Percentiles rank a stretch among this genome's conserved stretches.
These are phyloP conservation scores for Octopus sinensis DNA, from an alignment of 1,140 invertebrate genomes.

Conservation along the genomic window DNA sequence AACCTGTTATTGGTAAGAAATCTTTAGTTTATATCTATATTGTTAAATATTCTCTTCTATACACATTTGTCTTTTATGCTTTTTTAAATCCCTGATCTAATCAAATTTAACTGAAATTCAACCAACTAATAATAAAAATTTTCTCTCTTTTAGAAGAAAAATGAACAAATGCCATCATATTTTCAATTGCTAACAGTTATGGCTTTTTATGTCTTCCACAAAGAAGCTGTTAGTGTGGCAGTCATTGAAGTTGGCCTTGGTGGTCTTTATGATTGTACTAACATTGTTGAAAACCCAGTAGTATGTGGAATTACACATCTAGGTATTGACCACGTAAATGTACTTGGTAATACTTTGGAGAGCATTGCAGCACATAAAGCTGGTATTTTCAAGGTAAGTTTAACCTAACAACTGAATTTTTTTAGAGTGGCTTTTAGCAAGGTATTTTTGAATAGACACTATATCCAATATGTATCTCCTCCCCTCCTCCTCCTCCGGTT, in stretches of 20 bases:
- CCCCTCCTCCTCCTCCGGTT: not conserved
- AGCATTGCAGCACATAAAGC: constrained; percentile 93
- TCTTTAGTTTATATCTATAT: no score
- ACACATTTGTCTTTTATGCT: no score
- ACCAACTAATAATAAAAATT: no score
- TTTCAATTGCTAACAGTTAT: constrained; percentile 94
- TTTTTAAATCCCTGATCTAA: no score
- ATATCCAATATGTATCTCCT: not conserved
- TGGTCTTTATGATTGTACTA: constrained; percentile 90
- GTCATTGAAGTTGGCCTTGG: constrained; percentile 97
- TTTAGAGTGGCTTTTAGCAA: no score
- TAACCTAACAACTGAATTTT: no score
- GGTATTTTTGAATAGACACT: no score
- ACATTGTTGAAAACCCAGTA: constrained; percentile 68
- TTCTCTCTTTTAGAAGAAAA: constrained; percentile 15
- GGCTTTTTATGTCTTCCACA: constrained; percentile 85
- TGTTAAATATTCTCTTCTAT: no score
- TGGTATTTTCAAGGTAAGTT: constrained; percentile 82
- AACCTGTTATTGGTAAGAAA: constrained; percentile 57
- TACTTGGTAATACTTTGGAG: constrained; percentile 80
- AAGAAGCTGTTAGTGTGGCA: constrained; percentile 83
- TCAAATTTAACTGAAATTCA: no score
- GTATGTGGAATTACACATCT: constrained; percentile 88
- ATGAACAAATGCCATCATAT: constrained; percentile 77
- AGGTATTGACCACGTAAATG: constrained; percentile 79